Percentiles rank a stretch among this genome's conserved stretches.
Evolutionary conservation across 1,140 invertebrate genomes (phyloP).

Genomic region (Anoplolepis gracilipes): DNA sequence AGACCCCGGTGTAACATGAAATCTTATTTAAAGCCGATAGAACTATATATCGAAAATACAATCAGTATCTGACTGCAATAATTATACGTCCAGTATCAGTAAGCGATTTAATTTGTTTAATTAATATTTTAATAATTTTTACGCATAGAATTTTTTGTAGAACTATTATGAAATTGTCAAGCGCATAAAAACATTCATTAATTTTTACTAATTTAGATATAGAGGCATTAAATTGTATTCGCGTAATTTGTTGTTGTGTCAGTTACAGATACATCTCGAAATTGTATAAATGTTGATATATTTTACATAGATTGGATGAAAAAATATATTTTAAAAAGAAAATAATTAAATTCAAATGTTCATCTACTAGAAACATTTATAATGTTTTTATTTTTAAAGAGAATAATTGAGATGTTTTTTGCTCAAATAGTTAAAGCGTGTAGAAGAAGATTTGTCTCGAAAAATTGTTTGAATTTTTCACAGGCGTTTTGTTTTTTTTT

Average conservation of each 20-base stretch:
- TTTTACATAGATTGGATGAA: neutral
- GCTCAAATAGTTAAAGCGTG: neutral
- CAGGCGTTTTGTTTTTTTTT: neutral
- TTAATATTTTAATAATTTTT: too few species aligned
- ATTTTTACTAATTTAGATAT: neutral
- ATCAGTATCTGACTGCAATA: too few species aligned
- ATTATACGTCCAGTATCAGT: too few species aligned
- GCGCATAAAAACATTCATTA: neutral
- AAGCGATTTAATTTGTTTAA: too few species aligned
- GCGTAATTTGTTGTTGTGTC: neutral
- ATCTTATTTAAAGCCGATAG: too few species aligned
- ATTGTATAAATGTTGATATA: neutral
- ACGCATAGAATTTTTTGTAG: neutral
- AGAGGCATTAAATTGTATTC: neutral
- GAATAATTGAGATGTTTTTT: neutral
- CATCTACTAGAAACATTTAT: neutral
- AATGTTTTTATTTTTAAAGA: neutral
- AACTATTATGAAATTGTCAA: too few species aligned
- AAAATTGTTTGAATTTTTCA: neutral
- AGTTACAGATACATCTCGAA: neutral
- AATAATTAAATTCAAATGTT: neutral
- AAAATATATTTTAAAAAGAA: neutral
- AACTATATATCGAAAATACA: too few species aligned
- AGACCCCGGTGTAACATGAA: too few species aligned
- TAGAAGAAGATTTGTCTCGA: neutral